These are phyloP conservation scores for Lepidochrysops patricia DNA, from an alignment of 2,888 invertebrate species.

Conservation along the genomic window DNA sequence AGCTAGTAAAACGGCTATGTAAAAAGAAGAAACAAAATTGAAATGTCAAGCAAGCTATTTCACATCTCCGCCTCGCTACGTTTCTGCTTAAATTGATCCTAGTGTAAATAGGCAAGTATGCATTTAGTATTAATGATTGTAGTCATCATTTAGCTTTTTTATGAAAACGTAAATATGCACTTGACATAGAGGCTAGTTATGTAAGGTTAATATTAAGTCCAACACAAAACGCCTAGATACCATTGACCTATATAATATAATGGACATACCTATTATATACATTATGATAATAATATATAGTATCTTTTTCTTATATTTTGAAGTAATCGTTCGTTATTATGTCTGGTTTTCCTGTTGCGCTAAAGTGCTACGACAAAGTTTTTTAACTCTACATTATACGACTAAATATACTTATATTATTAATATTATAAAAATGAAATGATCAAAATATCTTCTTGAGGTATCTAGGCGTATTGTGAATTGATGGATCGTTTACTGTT, in stretches of 20 bases:
- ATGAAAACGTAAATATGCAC: background rate
- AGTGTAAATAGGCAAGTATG: too few relatives aligned
- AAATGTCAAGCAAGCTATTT: too few relatives aligned
- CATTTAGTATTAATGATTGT: too few relatives aligned
- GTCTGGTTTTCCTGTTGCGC: background rate
- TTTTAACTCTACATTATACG: background rate
- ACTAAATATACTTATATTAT: background rate
- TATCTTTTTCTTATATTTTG: too few relatives aligned
- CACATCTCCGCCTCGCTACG: too few relatives aligned
- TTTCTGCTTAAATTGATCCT: too few relatives aligned
- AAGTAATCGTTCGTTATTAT: background rate
- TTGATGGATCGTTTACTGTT: too few relatives aligned
- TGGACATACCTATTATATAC: background rate
- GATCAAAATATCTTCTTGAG: background rate
- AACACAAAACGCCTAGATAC: constrained; percentile 17
- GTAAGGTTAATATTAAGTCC: constrained; percentile 22
- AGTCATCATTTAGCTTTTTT: too few relatives aligned
- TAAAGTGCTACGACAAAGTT: background rate
- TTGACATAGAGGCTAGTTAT: constrained; percentile 15
- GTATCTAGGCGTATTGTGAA: too few relatives aligned
- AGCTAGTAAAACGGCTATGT: too few relatives aligned
- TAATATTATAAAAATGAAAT: background rate
- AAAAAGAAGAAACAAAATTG: too few relatives aligned
- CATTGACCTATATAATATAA: constrained; percentile 18
- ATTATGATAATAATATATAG: background rate